Percentiles rank a stretch among this genome's conserved stretches.
Evolutionary conservation across 2,888 invertebrate genomes (phyloP).

Genomic region (Polyommatus icarus): DNA sequence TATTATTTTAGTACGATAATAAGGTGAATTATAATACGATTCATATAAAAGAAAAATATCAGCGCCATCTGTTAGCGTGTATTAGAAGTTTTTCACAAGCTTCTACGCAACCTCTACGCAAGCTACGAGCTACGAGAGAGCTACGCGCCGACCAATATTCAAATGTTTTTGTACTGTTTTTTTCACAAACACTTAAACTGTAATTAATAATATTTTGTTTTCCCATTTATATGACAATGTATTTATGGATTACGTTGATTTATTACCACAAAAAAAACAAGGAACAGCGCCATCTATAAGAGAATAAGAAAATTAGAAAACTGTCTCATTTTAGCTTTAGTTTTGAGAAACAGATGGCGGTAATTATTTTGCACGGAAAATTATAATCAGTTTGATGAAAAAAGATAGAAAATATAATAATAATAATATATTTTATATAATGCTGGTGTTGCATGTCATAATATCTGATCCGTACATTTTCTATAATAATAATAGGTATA

Average conservation of each 20-base stretch:
- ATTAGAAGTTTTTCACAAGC: not conserved
- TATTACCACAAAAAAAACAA: not conserved
- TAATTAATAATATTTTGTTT: too few species aligned
- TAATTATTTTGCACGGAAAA: not conserved
- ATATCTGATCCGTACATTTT: too few species aligned
- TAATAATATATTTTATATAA: too few species aligned
- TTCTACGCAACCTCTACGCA: not conserved
- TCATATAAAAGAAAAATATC: not conserved
- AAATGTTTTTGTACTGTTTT: not conserved
- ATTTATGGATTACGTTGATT: not conserved
- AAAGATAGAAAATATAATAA: too few species aligned
- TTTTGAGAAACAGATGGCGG: not conserved
- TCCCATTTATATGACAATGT: not conserved
- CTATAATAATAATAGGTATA: too few species aligned
- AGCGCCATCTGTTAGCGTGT: not conserved
- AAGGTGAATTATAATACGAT: too few species aligned
- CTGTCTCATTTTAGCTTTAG: not conserved
- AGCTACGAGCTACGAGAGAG: not conserved
- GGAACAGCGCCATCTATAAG: not conserved
- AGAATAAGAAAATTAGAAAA: not conserved
- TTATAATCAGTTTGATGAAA: not conserved
- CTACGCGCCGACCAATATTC: too few species aligned
- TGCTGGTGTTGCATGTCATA: too few species aligned
- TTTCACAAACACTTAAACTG: not conserved
- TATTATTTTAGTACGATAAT: too few species aligned